Evolutionary conservation across 2,888 invertebrate species (phyloP).

Genomic region (Abrostola tripartita): DNA sequence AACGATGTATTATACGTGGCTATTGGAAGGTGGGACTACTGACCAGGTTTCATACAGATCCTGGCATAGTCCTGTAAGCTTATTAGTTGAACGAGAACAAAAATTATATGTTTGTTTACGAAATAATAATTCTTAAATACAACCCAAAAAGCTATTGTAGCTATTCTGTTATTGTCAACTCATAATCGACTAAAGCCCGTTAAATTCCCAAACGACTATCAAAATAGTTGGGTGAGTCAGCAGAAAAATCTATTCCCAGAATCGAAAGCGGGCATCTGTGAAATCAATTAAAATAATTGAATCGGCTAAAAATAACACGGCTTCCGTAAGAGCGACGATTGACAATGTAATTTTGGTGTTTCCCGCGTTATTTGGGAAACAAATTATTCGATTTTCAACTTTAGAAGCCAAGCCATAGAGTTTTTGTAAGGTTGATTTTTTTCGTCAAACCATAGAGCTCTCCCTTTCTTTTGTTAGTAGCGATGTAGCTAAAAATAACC

Average conservation of each 20-base stretch:
- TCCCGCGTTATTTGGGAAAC: slow-evolving; percentile 62
- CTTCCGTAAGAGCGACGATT: slow-evolving; percentile 76
- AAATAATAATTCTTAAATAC: background rate
- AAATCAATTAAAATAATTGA: slow-evolving; percentile 87
- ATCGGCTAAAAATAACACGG: slow-evolving; percentile 82
- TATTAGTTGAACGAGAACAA: too few species aligned
- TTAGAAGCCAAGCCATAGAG: slow-evolving; percentile 35
- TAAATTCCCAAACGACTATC: slow-evolving; percentile 26
- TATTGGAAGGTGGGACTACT: too few species aligned
- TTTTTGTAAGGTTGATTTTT: slow-evolving; percentile 11
- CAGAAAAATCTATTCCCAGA: slow-evolving; percentile 59
- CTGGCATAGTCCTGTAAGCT: too few species aligned
- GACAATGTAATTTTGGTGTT: slow-evolving; percentile 78
- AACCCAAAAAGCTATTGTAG: background rate
- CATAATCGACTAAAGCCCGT: slow-evolving; percentile 22
- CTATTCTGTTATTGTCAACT: background rate
- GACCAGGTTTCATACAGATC: too few species aligned
- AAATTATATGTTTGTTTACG: too few species aligned
- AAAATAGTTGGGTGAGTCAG: slow-evolving; percentile 61
- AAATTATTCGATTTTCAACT: slow-evolving; percentile 47
- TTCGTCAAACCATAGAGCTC: slow-evolving; percentile 35
- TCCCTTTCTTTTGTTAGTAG: slow-evolving; percentile 76
- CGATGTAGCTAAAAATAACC: slow-evolving; percentile 77
- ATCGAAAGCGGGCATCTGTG: slow-evolving; percentile 72
- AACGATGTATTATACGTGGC: too few species aligned